phyloP scores from a whole-genome alignment of 2,888 invertebrate species.

The Allygus modestus region DNA sequence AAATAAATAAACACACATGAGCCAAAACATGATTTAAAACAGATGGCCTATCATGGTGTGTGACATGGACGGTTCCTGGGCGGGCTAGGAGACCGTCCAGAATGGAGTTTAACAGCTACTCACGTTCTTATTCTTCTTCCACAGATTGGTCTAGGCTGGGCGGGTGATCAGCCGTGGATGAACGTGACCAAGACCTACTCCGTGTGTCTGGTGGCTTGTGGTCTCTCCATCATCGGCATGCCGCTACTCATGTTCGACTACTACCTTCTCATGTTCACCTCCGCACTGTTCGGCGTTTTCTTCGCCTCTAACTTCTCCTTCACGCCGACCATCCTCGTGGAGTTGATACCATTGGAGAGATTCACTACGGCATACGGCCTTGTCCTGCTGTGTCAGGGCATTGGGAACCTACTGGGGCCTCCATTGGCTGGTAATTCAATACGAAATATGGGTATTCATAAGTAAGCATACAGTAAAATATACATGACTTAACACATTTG shows the following conservation, averaged over 20 bases:
- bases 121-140: too few species aligned
- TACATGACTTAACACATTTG: background rate
- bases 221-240: constrained; percentile 82
- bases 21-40: too few species aligned
- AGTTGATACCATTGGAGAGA: constrained; percentile 91
- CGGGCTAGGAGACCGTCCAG: too few species aligned
- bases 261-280: constrained; percentile 73
- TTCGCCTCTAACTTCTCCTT: constrained; percentile 95
- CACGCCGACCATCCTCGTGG: constrained; percentile 92
- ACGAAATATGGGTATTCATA: too few species aligned
- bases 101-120: too few species aligned
- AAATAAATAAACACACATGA: too few species aligned
- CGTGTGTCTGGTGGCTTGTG: constrained; percentile 83
- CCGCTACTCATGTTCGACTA: constrained; percentile 76
- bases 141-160: constrained; percentile 89
- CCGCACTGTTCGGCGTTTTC: constrained; percentile 89
- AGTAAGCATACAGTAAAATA: background rate
- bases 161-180: constrained; percentile 91
- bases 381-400: constrained; percentile 92
- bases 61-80: too few species aligned
- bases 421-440: constrained; percentile 90
- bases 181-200: constrained; percentile 91
- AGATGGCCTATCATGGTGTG: too few species aligned
- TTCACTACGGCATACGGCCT: constrained; percentile 96
- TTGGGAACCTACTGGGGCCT: constrained; percentile 95